These are phyloP conservation scores for Pachypsylla venusta DNA, from an alignment of 1,140 invertebrate species.

Conservation along the genomic window DNA sequence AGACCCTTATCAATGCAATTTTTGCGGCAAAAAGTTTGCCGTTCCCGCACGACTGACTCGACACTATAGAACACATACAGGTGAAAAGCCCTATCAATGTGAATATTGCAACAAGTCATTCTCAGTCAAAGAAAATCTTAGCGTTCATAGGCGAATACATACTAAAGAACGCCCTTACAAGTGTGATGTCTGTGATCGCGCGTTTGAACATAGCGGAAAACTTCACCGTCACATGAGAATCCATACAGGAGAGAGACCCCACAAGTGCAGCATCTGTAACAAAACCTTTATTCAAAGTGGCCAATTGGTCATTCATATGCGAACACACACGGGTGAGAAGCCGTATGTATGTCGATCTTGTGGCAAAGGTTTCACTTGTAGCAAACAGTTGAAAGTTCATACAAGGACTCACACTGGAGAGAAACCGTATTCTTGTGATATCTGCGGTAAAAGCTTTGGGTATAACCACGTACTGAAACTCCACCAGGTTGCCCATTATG, in stretches of 20 bases:
- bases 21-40: constrained; percentile 81
- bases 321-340: constrained; percentile 81
- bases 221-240: constrained; percentile 83
- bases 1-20: constrained; percentile 73
- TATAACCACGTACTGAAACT: constrained; percentile 79
- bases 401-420: constrained; percentile 69
- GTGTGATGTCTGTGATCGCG: constrained; percentile 76
- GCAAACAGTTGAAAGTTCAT: constrained; percentile 79
- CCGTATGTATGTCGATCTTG: constrained; percentile 77
- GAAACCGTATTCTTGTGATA: constrained; percentile 55
- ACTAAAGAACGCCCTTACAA: constrained; percentile 76
- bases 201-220: constrained; percentile 85
- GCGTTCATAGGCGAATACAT: constrained; percentile 79
- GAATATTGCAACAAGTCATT: constrained; percentile 86
- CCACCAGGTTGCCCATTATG: constrained; percentile 79
- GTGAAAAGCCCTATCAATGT: constrained; percentile 71
- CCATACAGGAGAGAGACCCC: constrained; percentile 81
- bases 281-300: constrained; percentile 84
- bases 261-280: constrained; percentile 81
- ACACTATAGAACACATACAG: constrained; percentile 81
- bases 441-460: constrained; percentile 68
- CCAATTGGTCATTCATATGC: constrained; percentile 66
- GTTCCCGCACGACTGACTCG: constrained; percentile 78
- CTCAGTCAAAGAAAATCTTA: constrained; percentile 81
- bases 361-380: constrained; percentile 76